Percentiles rank a stretch among this genome's conserved stretches.
Conservation (phyloP, 2,888 invertebrate genomes). For the Polia nebulosa region DNA sequence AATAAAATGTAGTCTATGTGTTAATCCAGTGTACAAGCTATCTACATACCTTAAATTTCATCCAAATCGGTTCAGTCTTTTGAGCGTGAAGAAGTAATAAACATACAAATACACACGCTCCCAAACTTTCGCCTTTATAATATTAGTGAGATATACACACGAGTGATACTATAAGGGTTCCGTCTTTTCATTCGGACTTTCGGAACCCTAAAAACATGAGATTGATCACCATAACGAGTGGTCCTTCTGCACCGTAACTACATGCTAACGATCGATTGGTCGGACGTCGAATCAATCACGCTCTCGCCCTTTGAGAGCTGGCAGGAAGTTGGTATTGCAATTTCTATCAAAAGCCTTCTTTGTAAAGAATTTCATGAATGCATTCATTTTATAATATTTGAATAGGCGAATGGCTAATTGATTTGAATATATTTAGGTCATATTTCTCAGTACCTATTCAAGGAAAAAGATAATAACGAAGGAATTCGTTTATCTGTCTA, state of each 20-base stretch:
- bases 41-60: too few species aligned
- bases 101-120: too few species aligned
- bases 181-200: too few species aligned
- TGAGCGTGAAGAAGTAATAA: too few species aligned
- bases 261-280: conserved; percentile 24
- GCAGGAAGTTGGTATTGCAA: conserved; percentile 56
- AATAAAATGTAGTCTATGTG: too few species aligned
- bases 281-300: conserved; percentile 52
- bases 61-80: too few species aligned
- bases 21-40: too few species aligned
- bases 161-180: too few species aligned
- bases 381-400: conserved; percentile 22
- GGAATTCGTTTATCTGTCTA: neutral
- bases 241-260: conserved; percentile 22
- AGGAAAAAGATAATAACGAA: neutral
- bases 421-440: too few species aligned
- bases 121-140: too few species aligned
- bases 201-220: conserved; percentile 25
- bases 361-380: conserved; percentile 37
- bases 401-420: conserved; percentile 29
- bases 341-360: conserved; percentile 45
- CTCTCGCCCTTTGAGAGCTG: conserved; percentile 43
- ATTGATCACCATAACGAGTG: conserved; percentile 23
- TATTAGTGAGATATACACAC: too few species aligned
- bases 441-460: conserved; percentile 1